Base-by-base conservation (phyloP, 2,888 invertebrate genomes). In the Erannis defoliaria region DNA sequence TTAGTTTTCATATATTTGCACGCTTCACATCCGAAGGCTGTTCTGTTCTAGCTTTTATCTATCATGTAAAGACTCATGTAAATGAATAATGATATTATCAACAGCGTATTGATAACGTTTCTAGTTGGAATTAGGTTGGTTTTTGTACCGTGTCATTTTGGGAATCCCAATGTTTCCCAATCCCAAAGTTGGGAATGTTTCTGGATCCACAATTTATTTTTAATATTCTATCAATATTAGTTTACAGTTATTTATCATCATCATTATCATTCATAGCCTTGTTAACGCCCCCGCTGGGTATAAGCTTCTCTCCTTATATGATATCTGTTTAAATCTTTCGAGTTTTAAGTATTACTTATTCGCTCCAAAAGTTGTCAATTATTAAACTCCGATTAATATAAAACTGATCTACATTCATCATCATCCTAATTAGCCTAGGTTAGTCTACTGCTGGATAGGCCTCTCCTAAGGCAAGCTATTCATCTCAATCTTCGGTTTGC, bases 1-100 rank as follows among this genome's bases (percentile, higher is more conserved):
- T 65, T 54, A 45, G 63, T 63, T 55, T 67, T 65, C 67, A 63
- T 54, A 63, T 50, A 63, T 61, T 55, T 59, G 31, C 62, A 64
- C 61, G 63, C 46, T 61, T 59, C 55, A 42, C 21, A 46, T 9
- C 16, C 40, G 65, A 66, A 65, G 67, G 67, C 38, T 65, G 31
- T 16, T 46, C 40, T 19, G 33, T 18, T 43, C 37, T 33, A 55
- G 53, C 61, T 63, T 55, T 61, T 63, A 65, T 63, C 49, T 64
- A 58, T 55, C 38, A 45, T 53, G 45, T 42, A 63, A 67, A 61
- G 61, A 54, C 58, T 19, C 56, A 68, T 57, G 66, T 53, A 60
- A 62, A 68, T 66, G 37, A n/a, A 31, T 56, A 45, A 54, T 5
- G 5, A 6, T 53, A 54, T 55, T 65, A 61, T 55, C 42, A 48